Percentiles rank a stretch among this genome's conserved stretches.
Evolutionary conservation across 2,113 vertebrate species (phyloP).

Genomic region (Syngnathus floridae): DNA sequence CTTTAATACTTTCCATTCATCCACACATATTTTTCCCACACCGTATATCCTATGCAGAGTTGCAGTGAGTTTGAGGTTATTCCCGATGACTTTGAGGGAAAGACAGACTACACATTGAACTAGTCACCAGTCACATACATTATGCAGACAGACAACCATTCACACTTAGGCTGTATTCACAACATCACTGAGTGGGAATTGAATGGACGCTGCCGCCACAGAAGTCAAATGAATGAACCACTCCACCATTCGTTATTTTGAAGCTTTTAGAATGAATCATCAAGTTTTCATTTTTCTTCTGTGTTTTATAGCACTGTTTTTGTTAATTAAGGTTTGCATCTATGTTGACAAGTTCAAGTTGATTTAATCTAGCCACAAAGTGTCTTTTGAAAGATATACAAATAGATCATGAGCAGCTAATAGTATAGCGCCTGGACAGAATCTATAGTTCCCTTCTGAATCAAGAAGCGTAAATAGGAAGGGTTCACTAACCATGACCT

Average conservation of each 20-base stretch:
- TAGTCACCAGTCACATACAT: background rate
- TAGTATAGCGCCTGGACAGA: slow-evolving; percentile 6
- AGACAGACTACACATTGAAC: background rate
- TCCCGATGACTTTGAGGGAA: too few relatives aligned
- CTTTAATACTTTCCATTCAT: background rate
- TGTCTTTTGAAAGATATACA: slow-evolving; percentile 1
- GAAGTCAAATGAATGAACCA: too few relatives aligned
- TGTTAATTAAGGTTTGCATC: too few relatives aligned
- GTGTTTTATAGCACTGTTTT: background rate
- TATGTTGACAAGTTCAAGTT: too few relatives aligned
- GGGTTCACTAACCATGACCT: slow-evolving; percentile 80
- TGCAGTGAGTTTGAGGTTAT: too few relatives aligned
- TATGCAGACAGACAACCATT: too few relatives aligned
- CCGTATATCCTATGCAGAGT: too few relatives aligned
- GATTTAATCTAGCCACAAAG: background rate
- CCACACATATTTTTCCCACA: background rate
- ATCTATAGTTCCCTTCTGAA: slow-evolving; percentile 13
- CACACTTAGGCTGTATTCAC: background rate
- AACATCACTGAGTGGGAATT: background rate
- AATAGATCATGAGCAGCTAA: slow-evolving; percentile 33
- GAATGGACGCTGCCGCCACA: background rate
- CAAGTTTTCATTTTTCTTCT: background rate
- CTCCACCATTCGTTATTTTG: too few relatives aligned
- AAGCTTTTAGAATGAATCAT: background rate
- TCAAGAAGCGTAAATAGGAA: slow-evolving; percentile 26